Percentiles rank a stretch among this genome's conserved stretches.
Conservation (phyloP, 2,113 vertebrate genomes). For the Silurus asotus region DNA sequence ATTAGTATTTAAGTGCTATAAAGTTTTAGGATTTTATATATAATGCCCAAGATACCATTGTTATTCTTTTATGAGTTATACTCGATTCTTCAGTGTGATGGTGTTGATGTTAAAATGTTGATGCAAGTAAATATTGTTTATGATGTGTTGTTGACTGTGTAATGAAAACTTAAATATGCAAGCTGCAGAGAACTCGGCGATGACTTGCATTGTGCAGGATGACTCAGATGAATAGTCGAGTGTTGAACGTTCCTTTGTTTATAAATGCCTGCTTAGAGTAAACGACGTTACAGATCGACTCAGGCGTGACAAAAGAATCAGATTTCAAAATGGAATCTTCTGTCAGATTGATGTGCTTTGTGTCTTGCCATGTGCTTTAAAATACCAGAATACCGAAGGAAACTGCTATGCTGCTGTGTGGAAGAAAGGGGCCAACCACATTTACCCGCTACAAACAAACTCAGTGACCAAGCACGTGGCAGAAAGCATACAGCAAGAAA, state of each 20-base stretch:
- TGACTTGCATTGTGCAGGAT: constrained; percentile 11
- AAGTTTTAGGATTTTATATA: background rate
- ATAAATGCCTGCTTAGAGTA: background rate
- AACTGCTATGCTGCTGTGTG: background rate
- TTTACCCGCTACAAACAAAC: constrained; percentile 6
- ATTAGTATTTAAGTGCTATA: background rate
- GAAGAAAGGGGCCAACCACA: background rate
- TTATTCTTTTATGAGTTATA: background rate
- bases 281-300: constrained; percentile 10
- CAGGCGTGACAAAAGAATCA: constrained; percentile 1
- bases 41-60: background rate
- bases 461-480: background rate
- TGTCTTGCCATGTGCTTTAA: constrained; percentile 4
- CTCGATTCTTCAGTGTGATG: background rate
- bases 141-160: background rate
- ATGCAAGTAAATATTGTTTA: background rate
- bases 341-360: background rate
- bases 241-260: background rate
- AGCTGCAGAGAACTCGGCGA: background rate
- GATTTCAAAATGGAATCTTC: constrained; percentile 16
- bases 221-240: constrained; percentile 6
- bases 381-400: background rate
- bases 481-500: background rate
- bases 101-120: background rate
- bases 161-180: background rate